Base-by-base conservation (phyloP, 2,888 invertebrate genomes). In the Isotomurus palustris region DNA sequence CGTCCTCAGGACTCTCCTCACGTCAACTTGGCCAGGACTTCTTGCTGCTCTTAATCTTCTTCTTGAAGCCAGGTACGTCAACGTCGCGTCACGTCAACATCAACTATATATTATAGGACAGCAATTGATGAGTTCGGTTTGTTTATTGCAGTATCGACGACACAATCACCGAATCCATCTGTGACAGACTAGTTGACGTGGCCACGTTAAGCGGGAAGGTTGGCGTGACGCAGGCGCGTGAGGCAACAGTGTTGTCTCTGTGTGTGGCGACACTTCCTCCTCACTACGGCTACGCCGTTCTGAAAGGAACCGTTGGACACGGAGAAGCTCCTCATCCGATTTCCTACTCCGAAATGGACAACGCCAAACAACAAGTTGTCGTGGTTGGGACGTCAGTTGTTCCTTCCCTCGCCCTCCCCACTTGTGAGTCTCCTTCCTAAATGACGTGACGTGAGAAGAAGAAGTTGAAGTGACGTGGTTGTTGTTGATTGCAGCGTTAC, bases 201-300 rank as follows among this genome's bases (percentile, higher is more conserved):
- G 91, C 92, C 0, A 85, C 90, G 32, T 81, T 96, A 43, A 91
- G 94, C 73, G 97, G 96, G 19, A 82, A 86, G 74, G 81, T 95
- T 60, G 84, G 84, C 53, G 76, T 88, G 69, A 81, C 83, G 41
- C 77, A 83, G 17, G 91, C 93, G 0, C 83, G 96, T 29, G 95
- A 97, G 79, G 93, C 95, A 40, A 93, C 94, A 74, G 87, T 96
- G 43, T 89, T 90, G 44, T 89, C 95, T 3, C 84, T 97, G 72
- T 97, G 97, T 76, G 91, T 94, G 74, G 88, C 91, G n/a, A 93
- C 95, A 0, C 80, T 97, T 67, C 97, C 96, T 1, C 92, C 93
- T 1, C 91, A 92, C 78, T 96, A 96, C 78, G 90, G 91, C 59
- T 82, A 93, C 69, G 90, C 91, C 2, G 88, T 94, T 41, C 80